These are phyloP conservation scores for Oreamnos americanus DNA, from an alignment of 2,113 vertebrate species.

Conservation along the genomic window DNA sequence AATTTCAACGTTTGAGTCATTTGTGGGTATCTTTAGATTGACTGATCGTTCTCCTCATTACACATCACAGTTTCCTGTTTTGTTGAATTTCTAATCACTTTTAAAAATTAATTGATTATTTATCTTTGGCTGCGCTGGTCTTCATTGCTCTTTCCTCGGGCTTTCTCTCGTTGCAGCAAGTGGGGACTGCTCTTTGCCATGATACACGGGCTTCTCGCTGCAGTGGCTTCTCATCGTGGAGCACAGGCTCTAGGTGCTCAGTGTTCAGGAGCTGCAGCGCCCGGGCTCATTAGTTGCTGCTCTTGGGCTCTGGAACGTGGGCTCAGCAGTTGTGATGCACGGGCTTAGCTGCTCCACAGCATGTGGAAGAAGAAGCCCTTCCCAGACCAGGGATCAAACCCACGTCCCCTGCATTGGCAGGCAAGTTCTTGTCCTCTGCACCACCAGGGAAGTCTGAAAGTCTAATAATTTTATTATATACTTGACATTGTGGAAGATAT, in stretches of 20 bases:
- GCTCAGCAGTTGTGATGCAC: not conserved
- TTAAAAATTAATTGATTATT: rapidly evolving
- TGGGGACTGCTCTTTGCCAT: not conserved
- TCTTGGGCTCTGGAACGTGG: not conserved
- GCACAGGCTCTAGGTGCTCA: not conserved
- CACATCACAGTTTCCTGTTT: not conserved
- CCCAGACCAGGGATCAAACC: not conserved
- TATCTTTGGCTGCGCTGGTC: not conserved
- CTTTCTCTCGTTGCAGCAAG: not conserved
- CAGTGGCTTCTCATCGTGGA: not conserved
- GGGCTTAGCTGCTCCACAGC: not conserved
- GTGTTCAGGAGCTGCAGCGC: not conserved
- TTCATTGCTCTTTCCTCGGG: not conserved
- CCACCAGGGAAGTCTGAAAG: not conserved
- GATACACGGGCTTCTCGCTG: not conserved
- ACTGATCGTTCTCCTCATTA: not conserved
- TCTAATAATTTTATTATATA: not conserved
- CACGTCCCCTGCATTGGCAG: not conserved
- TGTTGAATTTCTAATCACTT: not conserved
- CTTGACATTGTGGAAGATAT: not conserved
- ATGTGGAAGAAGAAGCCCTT: not conserved
- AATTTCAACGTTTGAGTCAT: not conserved
- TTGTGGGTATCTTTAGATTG: not conserved
- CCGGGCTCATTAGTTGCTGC: not conserved
- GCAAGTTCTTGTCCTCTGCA: not conserved